Evolutionary conservation across 2,888 invertebrate species (phyloP).

Genomic region (Macrostomum cliftonense): DNA sequence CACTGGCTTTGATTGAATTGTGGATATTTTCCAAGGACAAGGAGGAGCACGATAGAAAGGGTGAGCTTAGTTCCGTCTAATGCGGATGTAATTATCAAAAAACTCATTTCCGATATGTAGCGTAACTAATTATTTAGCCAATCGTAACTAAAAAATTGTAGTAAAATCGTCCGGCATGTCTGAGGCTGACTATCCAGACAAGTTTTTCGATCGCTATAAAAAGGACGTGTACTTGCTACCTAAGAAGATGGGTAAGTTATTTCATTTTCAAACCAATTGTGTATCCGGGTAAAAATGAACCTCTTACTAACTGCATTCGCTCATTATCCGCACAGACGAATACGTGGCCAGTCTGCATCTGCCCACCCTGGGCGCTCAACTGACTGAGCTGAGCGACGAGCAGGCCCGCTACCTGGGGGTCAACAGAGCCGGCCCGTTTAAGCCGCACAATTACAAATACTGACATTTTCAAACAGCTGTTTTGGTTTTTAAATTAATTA

Average conservation of each 20-base stretch:
- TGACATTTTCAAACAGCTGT: too few species aligned
- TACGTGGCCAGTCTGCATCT: constrained; percentile 90
- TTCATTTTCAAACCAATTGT: not conserved
- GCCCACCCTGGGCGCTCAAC: constrained; percentile 86
- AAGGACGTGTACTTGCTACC: constrained; percentile 88
- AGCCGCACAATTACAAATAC: constrained; percentile 44
- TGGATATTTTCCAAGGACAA: constrained; percentile 63
- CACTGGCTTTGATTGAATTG: constrained; percentile 80
- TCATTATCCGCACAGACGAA: constrained; percentile 53
- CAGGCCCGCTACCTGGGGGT: constrained; percentile 92
- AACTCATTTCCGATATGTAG: too few species aligned
- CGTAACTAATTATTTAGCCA: too few species aligned
- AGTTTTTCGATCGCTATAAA: constrained; percentile 61
- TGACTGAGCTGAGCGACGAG: constrained; percentile 82
- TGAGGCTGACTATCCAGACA: too few species aligned
- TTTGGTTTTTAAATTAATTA: too few species aligned
- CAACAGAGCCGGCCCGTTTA: constrained; percentile 91
- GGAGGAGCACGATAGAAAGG: too few species aligned
- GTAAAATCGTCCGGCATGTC: too few species aligned
- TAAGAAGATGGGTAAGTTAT: constrained; percentile 81
- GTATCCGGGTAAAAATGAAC: too few species aligned
- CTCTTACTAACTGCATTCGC: not conserved
- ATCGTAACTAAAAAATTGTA: too few species aligned
- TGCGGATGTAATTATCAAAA: too few species aligned
- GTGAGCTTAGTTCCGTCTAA: too few species aligned